Conservation (phyloP, 2,888 invertebrate species). For the Eristalis tenax region DNA sequence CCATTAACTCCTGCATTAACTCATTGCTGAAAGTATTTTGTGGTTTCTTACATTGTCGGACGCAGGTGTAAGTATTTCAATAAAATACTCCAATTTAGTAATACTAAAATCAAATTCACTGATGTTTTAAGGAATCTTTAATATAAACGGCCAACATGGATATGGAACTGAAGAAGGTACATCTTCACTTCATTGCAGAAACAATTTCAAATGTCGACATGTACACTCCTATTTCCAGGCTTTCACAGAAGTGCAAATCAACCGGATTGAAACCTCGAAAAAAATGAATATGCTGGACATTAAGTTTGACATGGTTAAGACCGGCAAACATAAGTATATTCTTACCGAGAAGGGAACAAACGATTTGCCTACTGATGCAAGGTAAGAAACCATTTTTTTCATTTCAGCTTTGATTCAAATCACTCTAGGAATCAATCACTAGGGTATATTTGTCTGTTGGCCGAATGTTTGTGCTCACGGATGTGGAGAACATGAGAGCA, state of each 20-base stretch:
- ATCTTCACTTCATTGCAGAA: not conserved
- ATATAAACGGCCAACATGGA: constrained; percentile 80
- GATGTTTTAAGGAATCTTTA: constrained; percentile 17
- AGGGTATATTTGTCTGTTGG: constrained; percentile 85
- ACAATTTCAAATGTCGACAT: not conserved
- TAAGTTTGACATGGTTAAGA: constrained; percentile 86
- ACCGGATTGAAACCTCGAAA: constrained; percentile 89
- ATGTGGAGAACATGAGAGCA: constrained; percentile 84
- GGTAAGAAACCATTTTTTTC: constrained; percentile 73
- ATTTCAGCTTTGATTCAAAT: not conserved
- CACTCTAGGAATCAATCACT: not conserved
- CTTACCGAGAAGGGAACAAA: constrained; percentile 85
- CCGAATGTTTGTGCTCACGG: constrained; percentile 89
- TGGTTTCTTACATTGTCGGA: not conserved
- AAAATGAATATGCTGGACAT: constrained; percentile 89
- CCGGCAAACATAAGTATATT: constrained; percentile 86
- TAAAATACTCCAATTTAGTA: constrained; percentile 39
- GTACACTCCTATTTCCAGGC: constrained; percentile 82
- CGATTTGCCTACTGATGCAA: constrained; percentile 78
- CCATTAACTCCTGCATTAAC: constrained; percentile 9
- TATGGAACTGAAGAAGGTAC: constrained; percentile 80
- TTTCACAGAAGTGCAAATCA: constrained; percentile 90
- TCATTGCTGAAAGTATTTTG: constrained; percentile 17
- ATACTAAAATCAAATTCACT: constrained; percentile 11
- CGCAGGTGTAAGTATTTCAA: constrained; percentile 71